A percentile compares a stretch with the other conserved stretches of the same genome.
phyloP scores from a whole-genome alignment of 2,797 vertebrate genomes.

The Hephaestus fuliginosus region DNA sequence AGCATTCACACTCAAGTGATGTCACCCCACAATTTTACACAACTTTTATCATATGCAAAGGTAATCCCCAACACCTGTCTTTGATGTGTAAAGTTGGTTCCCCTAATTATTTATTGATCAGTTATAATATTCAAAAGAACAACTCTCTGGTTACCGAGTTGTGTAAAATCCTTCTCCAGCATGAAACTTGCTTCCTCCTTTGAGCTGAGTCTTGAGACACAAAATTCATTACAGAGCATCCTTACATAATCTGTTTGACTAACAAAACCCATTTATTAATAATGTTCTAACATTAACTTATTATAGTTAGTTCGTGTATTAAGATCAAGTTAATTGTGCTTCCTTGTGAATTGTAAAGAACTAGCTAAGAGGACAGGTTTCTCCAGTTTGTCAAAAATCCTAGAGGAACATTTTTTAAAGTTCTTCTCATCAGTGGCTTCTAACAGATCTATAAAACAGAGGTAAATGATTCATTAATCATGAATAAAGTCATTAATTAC shows the following conservation, averaged over 20 bases:
- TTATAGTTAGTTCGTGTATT: background rate
- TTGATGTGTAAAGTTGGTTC: background rate
- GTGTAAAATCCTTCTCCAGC: background rate
- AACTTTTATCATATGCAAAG: background rate
- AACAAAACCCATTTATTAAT: background rate
- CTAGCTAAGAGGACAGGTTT: background rate
- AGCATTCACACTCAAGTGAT: no score
- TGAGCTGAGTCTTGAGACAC: background rate
- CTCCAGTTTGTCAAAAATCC: background rate
- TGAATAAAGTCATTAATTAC: background rate
- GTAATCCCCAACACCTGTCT: background rate
- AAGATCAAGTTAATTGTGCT: background rate
- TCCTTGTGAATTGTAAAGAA: background rate
- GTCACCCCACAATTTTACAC: background rate
- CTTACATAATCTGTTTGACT: background rate
- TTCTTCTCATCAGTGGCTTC: background rate
- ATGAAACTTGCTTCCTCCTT: background rate
- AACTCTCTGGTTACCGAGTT: slow-evolving; percentile 11
- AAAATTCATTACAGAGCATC: background rate
- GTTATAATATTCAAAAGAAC: slow-evolving; percentile 1
- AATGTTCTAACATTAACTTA: background rate
- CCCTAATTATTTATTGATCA: background rate
- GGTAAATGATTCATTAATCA: background rate
- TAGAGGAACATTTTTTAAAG: background rate
- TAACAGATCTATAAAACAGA: background rate